Evolutionary conservation across 2,113 vertebrate genomes (phyloP).

Genomic region (Vidua macroura): DNA sequence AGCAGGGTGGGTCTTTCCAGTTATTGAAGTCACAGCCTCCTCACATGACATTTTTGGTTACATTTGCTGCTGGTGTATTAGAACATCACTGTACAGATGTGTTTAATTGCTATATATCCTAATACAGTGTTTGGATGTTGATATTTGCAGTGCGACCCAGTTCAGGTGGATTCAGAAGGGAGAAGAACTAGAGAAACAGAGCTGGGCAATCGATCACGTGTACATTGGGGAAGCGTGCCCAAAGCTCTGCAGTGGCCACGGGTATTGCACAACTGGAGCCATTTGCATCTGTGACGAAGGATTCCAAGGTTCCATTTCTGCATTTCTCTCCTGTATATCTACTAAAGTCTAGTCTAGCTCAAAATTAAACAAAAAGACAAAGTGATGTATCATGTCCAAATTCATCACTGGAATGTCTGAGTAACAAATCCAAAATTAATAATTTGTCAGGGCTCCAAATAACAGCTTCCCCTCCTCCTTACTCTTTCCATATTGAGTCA

Average conservation of each 20-base stretch:
- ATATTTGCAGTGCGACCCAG: slow-evolving; percentile 86
- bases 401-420: not conserved
- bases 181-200: slow-evolving; percentile 87
- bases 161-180: slow-evolving; percentile 98
- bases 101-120: not conserved
- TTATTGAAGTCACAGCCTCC: not conserved
- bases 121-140: not conserved
- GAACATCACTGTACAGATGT: not conserved
- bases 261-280: slow-evolving; percentile 90
- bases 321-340: not conserved
- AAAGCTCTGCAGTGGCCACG: slow-evolving; percentile 91
- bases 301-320: slow-evolving; percentile 80
- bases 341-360: not conserved
- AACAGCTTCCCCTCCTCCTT: not conserved
- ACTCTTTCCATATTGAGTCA: not conserved
- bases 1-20: not conserved
- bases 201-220: slow-evolving; percentile 95
- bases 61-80: not conserved
- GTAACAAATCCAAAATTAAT: not conserved
- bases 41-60: not conserved
- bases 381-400: not conserved
- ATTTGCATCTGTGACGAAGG: slow-evolving; percentile 96
- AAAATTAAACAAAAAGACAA: not conserved
- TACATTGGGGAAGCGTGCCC: slow-evolving; percentile 95
- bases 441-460: not conserved